Evolutionary conservation across 30 jellyfish, hydroid and myxozoan species (phyloP).

Genomic region (Aurelia aurita): DNA sequence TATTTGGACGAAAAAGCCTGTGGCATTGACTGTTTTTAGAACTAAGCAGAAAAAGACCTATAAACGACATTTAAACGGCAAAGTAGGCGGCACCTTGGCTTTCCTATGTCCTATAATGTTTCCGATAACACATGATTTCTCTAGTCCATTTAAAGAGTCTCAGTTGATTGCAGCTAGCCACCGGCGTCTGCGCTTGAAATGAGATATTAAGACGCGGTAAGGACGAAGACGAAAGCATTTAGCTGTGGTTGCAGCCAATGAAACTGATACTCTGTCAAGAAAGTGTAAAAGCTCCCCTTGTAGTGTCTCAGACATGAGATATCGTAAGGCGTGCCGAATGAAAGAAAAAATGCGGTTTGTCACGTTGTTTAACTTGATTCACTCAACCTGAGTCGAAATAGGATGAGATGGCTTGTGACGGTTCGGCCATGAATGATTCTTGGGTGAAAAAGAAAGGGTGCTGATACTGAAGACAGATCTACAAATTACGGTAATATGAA

Average conservation of each 20-base stretch:
- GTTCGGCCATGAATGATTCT: too few species aligned
- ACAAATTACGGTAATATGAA: too few species aligned
- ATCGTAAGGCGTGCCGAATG: slow-evolving; percentile 55
- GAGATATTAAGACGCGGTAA: slow-evolving; percentile 15
- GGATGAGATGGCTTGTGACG: too few species aligned
- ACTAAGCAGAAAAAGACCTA: too few species aligned
- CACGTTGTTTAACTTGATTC: slow-evolving; percentile 41
- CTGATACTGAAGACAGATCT: too few species aligned
- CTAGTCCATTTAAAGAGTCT: slow-evolving; percentile 15
- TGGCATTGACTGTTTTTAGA: too few species aligned
- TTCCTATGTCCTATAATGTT: slow-evolving; percentile 29
- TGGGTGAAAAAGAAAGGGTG: too few species aligned
- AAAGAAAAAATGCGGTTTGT: slow-evolving; percentile 50
- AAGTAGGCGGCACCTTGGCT: slow-evolving; percentile 43
- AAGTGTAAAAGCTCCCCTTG: not conserved
- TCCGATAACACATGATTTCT: slow-evolving; percentile 46
- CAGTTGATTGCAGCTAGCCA: not conserved
- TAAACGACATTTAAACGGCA: slow-evolving; percentile 20
- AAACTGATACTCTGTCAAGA: slow-evolving; percentile 42
- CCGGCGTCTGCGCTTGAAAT: not conserved
- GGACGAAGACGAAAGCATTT: slow-evolving; percentile 36
- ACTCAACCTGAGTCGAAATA: too few species aligned
- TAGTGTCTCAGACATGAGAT: not conserved
- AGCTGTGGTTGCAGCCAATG: slow-evolving; percentile 51
- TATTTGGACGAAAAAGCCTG: too few species aligned